Evolutionary conservation across 2,797 vertebrate genomes (phyloP), one percentile per base, ranked within the genome.

Genomic region (Protonibea diacanthus): DNA sequence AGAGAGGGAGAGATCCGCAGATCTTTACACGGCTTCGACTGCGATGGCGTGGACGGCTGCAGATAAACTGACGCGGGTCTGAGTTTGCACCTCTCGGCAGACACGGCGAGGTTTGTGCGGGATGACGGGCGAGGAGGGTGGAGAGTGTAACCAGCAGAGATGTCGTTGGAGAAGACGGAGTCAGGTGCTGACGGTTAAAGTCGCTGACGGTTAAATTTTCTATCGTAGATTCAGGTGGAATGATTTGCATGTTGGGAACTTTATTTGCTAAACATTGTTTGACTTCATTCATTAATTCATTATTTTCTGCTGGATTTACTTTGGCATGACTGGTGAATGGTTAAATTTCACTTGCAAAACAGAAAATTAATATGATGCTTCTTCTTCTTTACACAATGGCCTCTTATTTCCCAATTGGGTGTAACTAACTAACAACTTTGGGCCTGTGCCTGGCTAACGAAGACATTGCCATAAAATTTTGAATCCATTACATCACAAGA

Each of bases 1-100:
- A 38, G 59, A 57, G 64, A 44, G 80, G n/a, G n/a, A n/a, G n/a
- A n/a, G n/a, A 55, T 29, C 76, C 64, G 62, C 53, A 15, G 74
- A 33, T 33, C 33, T 33, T 70, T 18, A 58, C 12, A 63, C 6
- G 29, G 52, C 78, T 6, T 49, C 29, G 6, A 1, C 29, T 38
- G 27, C 29, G 84, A 71, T 20, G 80, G 63, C 56, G 68, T 17
- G 40, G 33, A 71, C 33, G 33, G 56, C 74, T 45, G 63, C 65
- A 88, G 85, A 92, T 90, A 81, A 89, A 89, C 56, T 11, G 76
- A 80, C 81, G 1, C 29, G 29, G 29, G 29, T 29, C 4, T 1
- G 27, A 27, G 27, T 27, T 27, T 27, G 27, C 27, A 27, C 27
- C 27, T 27, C n/a, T n/a, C n/a, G n/a, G n/a, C 25, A 27, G 25